These are phyloP conservation scores for Belgica antarctica DNA, from an alignment of 2,888 invertebrate genomes.

Conservation along the genomic window DNA sequence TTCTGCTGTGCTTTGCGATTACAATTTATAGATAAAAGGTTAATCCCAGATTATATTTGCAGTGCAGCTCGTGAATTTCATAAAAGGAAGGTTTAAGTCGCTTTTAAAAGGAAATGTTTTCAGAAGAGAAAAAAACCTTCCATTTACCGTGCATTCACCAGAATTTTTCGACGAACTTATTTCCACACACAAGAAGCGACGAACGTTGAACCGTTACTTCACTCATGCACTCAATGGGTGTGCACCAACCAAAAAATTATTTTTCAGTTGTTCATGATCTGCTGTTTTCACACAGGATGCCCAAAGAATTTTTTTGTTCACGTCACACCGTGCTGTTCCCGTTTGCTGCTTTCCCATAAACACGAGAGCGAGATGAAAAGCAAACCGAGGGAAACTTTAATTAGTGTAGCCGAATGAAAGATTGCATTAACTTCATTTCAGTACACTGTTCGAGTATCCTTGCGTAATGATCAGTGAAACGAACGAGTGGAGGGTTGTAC, in stretches of 20 bases:
- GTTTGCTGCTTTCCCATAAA: not conserved
- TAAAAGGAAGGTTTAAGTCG: too few relatives aligned
- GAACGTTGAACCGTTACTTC: conserved; percentile 15
- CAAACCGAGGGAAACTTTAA: too few relatives aligned
- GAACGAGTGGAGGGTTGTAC: not conserved
- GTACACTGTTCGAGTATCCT: too few relatives aligned
- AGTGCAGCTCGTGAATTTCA: not conserved
- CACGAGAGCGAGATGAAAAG: too few relatives aligned
- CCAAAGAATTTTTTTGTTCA: not conserved
- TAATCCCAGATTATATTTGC: conserved; percentile 5
- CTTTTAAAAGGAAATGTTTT: not conserved
- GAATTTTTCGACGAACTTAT: not conserved
- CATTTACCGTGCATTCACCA: not conserved
- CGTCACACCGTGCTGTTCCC: not conserved
- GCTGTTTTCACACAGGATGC: conserved; percentile 27
- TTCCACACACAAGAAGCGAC: not conserved
- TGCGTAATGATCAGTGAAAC: not conserved
- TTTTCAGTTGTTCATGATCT: conserved; percentile 21
- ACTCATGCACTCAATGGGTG: not conserved
- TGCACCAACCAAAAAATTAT: conserved; percentile 14
- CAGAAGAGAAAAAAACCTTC: not conserved
- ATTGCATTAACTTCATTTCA: too few relatives aligned
- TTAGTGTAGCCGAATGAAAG: too few relatives aligned
- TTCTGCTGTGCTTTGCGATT: not conserved
- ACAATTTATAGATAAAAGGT: not conserved